These are phyloP conservation scores for Petrocephalus zakoni DNA, from an alignment of 2,113 vertebrate species.

Conservation along the genomic window DNA sequence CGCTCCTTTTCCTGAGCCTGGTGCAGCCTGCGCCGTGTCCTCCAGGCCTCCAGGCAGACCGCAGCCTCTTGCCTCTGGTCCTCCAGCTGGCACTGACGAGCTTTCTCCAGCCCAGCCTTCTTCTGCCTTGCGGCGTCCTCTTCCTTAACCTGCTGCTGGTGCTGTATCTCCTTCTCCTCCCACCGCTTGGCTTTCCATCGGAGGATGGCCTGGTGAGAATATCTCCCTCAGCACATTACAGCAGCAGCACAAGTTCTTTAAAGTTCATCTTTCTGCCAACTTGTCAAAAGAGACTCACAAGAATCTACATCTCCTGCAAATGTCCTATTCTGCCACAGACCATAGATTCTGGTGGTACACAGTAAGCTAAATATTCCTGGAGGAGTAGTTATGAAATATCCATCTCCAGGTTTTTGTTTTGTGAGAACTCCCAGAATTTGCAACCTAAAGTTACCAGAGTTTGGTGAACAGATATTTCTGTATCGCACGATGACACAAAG, in stretches of 20 bases:
- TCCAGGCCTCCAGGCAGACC: constrained; percentile 65
- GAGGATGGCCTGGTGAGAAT: constrained; percentile 68
- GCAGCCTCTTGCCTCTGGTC: constrained; percentile 60
- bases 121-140: constrained; percentile 43
- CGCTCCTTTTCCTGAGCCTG: constrained; percentile 56
- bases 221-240: background rate
- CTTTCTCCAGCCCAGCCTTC: constrained; percentile 41
- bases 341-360: background rate
- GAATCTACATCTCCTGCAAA: background rate
- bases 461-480: background rate
- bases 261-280: background rate
- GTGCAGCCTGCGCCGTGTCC: constrained; percentile 58
- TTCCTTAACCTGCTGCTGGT: constrained; percentile 59
- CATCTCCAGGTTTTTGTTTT: background rate
- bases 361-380: background rate
- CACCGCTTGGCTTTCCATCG: constrained; percentile 73
- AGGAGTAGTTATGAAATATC: background rate
- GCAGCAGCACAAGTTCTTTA: background rate
- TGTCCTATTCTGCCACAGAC: background rate
- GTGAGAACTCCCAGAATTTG: background rate
- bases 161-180: constrained; percentile 53
- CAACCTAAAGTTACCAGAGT: background rate
- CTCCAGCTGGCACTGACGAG: constrained; percentile 55
- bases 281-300: background rate
- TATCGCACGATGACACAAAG: background rate